phyloP scores from a whole-genome alignment of 2,797 vertebrate species.

The Muraenolepis orangiensis region DNA sequence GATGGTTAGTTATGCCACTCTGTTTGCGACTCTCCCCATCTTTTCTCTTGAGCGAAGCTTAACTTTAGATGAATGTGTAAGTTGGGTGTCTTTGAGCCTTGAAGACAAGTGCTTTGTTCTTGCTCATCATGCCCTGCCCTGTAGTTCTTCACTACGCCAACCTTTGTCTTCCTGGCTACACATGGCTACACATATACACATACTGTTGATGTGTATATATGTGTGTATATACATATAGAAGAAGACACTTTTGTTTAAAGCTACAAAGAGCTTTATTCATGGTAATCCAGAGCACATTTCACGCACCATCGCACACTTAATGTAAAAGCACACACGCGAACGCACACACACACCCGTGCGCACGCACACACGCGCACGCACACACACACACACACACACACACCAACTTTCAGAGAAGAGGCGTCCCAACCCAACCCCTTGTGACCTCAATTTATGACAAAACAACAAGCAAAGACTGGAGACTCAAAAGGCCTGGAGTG shows the following conservation, averaged over 20 bases:
- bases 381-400: constrained; percentile 5
- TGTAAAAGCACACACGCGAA: constrained; percentile 26
- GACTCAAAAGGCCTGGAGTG: neutral
- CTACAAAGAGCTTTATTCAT: constrained; percentile 43
- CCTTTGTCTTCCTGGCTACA: constrained; percentile 33
- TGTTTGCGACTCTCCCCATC: neutral
- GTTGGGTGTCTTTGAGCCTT: neutral
- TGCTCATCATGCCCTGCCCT: neutral
- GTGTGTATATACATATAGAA: constrained; percentile 1
- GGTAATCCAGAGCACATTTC: constrained; percentile 60
- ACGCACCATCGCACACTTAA: constrained; percentile 46
- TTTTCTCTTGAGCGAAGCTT: neutral
- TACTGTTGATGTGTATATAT: too few relatives aligned
- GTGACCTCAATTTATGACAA: constrained; percentile 66
- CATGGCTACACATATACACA: too few relatives aligned
- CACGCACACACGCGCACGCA: constrained; percentile 23
- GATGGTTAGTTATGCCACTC: too few relatives aligned
- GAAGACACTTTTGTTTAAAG: constrained; percentile 38
- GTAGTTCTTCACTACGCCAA: constrained; percentile 3
- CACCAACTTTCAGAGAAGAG: constrained; percentile 25
- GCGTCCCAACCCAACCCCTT: constrained; percentile 35
- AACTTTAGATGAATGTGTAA: neutral
- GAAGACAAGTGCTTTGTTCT: neutral
- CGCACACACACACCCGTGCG: constrained; percentile 2
- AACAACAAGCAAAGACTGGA: constrained; percentile 30